Evolutionary conservation across 2,888 invertebrate genomes (phyloP).

Genomic region (Amblyjoppa proteus): DNA sequence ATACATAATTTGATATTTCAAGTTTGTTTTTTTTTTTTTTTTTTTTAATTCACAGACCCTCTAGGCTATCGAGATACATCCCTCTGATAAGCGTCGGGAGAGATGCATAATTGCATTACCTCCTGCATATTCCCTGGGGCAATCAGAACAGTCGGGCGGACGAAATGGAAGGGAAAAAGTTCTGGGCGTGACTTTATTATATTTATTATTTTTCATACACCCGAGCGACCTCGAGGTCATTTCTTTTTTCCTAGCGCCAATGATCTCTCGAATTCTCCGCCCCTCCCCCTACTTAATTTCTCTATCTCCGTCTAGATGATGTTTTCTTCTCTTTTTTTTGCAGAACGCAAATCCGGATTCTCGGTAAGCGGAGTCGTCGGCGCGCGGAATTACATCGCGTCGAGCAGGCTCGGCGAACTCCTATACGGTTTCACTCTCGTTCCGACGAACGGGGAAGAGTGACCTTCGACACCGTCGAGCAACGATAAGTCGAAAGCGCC

Average conservation of each 20-base stretch:
- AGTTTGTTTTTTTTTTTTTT: neutral
- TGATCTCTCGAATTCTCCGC: neutral
- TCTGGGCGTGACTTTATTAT: conserved; percentile 2
- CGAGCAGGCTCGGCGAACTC: neutral
- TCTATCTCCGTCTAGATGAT: neutral
- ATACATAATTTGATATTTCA: neutral
- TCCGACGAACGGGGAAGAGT: conserved; percentile 8
- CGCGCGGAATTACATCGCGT: conserved; percentile 46
- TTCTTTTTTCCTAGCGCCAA: neutral
- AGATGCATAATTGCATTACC: neutral
- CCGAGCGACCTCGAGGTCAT: conserved; percentile 5
- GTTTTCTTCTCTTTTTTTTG: conserved; percentile 18
- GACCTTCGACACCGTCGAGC: conserved; percentile 19
- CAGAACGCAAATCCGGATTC: conserved; percentile 42
- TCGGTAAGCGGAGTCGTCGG: conserved; percentile 18
- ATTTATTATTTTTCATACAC: neutral
- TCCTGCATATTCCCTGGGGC: conserved; percentile 5
- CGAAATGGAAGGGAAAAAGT: neutral
- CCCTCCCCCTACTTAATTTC: neutral
- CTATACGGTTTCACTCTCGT: neutral
- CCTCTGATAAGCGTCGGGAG: neutral
- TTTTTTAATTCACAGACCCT: neutral
- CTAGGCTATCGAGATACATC: neutral
- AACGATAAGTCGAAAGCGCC: conserved; percentile 8
- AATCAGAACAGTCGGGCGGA: conserved; percentile 3